Evolutionary conservation across 2,113 vertebrate species (phyloP), one percentile per base, ranked within the genome.

Genomic region (Nerophis ophidion): DNA sequence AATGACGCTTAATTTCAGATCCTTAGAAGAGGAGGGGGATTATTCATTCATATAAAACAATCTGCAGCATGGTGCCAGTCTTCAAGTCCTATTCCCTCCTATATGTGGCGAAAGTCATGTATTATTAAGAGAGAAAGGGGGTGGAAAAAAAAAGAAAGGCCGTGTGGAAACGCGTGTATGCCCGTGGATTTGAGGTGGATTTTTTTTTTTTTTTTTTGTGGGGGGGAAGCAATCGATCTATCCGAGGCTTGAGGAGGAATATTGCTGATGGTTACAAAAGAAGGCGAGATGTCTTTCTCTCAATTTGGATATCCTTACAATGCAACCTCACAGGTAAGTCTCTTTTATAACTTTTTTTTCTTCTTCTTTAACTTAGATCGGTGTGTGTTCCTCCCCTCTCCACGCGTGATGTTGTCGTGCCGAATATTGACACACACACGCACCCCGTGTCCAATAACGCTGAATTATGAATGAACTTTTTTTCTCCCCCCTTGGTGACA

Each of bases 221-320:
- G 40, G 40, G 40, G 40, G 90, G 89, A 91, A 89, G 84, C 90
- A 92, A 91, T 92, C 93, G 91, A 94, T 93, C 92, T 91, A 44
- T 44, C 40, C 40, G 5, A 88, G 85, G 88, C 89, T 89, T 42
- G 54, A 56, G 54, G 86, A 89, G 89, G 91, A 89, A 90, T 93
- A 91, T 92, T 93, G 88, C 90, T 89, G 89, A 92, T 93, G 92
- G 87, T 91, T 84, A 91, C 91, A 91, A 92, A 92, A 90, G 90
- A 89, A 89, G 91, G 89, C 81, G 91, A 88, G 71, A 99, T 98
- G 96, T 96, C 95, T 87, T 99, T 99, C 91, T 92, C 95, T 62
- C 95, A 96, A 87, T 97, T 98, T 84, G 95, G 96, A 92, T 98
- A 97, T 79, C 94, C 96, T 35, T 98, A 97, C 81, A 91, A 92